A percentile compares a stretch with the other conserved stretches of the same genome.
Evolutionary conservation across 2,888 invertebrate species (phyloP).

Genomic region (Corbicula japonica): DNA sequence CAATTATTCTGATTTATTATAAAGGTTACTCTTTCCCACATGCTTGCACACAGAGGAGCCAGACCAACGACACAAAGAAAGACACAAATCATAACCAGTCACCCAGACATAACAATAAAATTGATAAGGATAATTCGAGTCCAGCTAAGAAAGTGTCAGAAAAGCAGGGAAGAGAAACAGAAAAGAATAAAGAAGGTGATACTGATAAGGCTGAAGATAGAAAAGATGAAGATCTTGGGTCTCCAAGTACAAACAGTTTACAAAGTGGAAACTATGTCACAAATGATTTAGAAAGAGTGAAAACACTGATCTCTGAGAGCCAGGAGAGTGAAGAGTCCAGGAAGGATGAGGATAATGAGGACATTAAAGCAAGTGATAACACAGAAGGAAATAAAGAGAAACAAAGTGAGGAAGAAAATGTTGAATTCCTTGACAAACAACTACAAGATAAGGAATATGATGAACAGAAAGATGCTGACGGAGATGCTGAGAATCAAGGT

Average conservation of each 20-base stretch:
- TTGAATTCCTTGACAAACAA: not conserved
- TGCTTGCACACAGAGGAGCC: conserved; percentile 34
- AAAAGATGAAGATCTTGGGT: not conserved
- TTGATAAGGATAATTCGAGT: not conserved
- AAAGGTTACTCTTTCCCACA: conserved; percentile 28
- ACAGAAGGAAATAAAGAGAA: conserved; percentile 1
- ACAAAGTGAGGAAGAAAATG: conserved; percentile 7
- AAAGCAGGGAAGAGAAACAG: conserved; percentile 24
- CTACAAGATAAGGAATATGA: conserved; percentile 5
- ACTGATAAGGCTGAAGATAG: not conserved
- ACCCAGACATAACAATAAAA: conserved; percentile 18
- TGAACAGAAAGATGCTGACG: not conserved
- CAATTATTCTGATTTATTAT: conserved; percentile 8
- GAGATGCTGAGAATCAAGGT: not conserved
- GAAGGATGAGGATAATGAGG: conserved; percentile 10
- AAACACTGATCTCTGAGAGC: conserved; percentile 64
- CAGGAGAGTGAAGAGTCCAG: conserved; percentile 25
- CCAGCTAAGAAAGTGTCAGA: not conserved
- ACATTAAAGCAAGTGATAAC: not conserved
- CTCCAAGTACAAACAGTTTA: conserved; percentile 54
- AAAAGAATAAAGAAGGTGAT: conserved; percentile 19
- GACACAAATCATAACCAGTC: conserved; percentile 1
- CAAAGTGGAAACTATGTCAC: conserved; percentile 45
- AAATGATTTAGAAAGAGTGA: conserved; percentile 62
- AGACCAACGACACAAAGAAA: not conserved